Evolutionary conservation across 2,888 invertebrate species (phyloP).

Genomic region (Metopia argyrocephala): DNA sequence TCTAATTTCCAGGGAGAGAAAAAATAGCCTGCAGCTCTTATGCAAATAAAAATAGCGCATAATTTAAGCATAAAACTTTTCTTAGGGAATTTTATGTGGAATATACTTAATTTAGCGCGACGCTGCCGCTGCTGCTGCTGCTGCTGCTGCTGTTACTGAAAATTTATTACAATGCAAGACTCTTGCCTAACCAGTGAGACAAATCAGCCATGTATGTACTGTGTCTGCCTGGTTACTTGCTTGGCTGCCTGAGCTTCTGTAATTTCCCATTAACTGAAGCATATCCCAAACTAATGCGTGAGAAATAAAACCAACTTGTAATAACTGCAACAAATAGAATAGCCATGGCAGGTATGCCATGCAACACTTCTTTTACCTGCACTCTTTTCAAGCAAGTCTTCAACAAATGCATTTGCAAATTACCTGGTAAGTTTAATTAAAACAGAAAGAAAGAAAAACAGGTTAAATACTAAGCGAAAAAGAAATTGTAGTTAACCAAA

Average conservation of each 20-base stretch:
- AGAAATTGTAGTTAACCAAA: background rate
- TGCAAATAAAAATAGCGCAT: background rate
- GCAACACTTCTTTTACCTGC: no score
- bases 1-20: slow-evolving; percentile 4
- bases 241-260: slow-evolving; percentile 38
- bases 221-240: background rate
- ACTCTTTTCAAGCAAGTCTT: no score
- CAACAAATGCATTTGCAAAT: background rate
- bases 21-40: no score
- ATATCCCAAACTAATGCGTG: slow-evolving; percentile 76
- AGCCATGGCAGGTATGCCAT: no score
- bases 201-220: background rate
- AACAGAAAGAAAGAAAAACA: slow-evolving; percentile 3
- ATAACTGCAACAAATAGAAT: background rate
- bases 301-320: slow-evolving; percentile 69
- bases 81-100: slow-evolving; percentile 19
- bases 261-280: slow-evolving; percentile 72
- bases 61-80: slow-evolving; percentile 13
- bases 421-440: background rate
- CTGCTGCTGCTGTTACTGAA: background rate
- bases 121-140: background rate
- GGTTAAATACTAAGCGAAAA: background rate
- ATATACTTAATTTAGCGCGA: no score
- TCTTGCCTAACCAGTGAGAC: background rate
- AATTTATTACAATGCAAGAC: slow-evolving; percentile 7